phyloP scores from a whole-genome alignment of 2,888 invertebrate species.

The Hyalella azteca region DNA sequence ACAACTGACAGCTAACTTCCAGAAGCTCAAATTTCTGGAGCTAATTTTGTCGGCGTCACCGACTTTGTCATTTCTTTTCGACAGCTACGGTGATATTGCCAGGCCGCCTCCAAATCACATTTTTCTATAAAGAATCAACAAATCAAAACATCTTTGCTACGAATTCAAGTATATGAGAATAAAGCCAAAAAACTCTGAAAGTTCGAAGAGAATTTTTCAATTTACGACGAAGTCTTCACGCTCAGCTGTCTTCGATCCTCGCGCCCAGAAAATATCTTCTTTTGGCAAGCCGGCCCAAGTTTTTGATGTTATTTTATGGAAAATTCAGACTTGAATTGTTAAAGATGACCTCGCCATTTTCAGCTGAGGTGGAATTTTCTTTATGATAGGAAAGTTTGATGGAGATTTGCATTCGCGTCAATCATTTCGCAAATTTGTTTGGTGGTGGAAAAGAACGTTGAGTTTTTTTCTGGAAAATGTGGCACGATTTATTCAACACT shows the following conservation, averaged over 20 bases:
- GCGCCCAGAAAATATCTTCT: conserved; percentile 5
- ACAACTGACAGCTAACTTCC: conserved; percentile 9
- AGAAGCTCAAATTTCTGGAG: background rate
- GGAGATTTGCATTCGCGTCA: background rate
- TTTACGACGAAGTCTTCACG: conserved; percentile 20
- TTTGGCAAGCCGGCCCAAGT: background rate
- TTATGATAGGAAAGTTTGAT: background rate
- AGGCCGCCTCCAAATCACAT: conserved; percentile 2
- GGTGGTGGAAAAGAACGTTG: too few relatives aligned
- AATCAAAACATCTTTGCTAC: conserved; percentile 1
- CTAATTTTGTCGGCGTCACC: background rate
- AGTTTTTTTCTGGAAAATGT: background rate
- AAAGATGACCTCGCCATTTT: background rate
- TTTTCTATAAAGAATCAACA: background rate
- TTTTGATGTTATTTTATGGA: conserved; percentile 36
- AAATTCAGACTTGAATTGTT: conserved; percentile 18
- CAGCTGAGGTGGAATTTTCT: background rate
- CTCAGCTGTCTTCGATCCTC: conserved; percentile 3
- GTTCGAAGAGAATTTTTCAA: conserved; percentile 21
- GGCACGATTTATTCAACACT: too few relatives aligned
- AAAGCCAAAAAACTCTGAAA: background rate
- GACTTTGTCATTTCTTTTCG: background rate
- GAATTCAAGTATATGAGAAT: background rate
- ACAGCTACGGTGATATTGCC: background rate
- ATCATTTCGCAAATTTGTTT: too few relatives aligned